phyloP scores from a whole-genome alignment of 1,140 invertebrate genomes.

The Conus ventricosus region DNA sequence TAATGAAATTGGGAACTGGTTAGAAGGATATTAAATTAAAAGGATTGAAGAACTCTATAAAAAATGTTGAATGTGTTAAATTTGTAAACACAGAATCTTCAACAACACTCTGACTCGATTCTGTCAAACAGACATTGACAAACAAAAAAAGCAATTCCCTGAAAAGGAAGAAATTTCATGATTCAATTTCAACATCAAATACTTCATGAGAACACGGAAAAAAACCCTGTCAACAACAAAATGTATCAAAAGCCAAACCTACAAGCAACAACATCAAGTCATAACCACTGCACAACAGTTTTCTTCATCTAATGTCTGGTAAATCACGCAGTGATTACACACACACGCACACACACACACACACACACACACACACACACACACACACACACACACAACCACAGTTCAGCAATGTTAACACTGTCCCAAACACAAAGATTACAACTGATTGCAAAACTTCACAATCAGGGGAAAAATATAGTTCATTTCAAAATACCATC shows the following conservation, averaged over 20 bases:
- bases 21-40: too few species aligned
- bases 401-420: not conserved
- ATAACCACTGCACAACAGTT: not conserved
- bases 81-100: not conserved
- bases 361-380: too few species aligned
- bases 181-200: not conserved
- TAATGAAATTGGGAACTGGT: too few species aligned
- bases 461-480: slow-evolving; percentile 34
- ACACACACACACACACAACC: not conserved
- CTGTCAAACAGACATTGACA: not conserved
- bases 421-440: slow-evolving; percentile 14
- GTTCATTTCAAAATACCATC: slow-evolving; percentile 35
- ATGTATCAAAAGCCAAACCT: not conserved
- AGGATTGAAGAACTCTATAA: too few species aligned
- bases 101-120: not conserved
- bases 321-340: not conserved
- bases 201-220: not conserved
- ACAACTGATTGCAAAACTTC: slow-evolving; percentile 38
- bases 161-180: not conserved
- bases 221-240: not conserved
- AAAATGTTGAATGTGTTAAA: not conserved
- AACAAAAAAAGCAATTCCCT: not conserved
- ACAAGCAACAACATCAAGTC: not conserved
- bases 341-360: slow-evolving; percentile 8
- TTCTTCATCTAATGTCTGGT: not conserved